Evolutionary conservation across 1,140 invertebrate species (phyloP).

Genomic region (Heliconius melpomene): DNA sequence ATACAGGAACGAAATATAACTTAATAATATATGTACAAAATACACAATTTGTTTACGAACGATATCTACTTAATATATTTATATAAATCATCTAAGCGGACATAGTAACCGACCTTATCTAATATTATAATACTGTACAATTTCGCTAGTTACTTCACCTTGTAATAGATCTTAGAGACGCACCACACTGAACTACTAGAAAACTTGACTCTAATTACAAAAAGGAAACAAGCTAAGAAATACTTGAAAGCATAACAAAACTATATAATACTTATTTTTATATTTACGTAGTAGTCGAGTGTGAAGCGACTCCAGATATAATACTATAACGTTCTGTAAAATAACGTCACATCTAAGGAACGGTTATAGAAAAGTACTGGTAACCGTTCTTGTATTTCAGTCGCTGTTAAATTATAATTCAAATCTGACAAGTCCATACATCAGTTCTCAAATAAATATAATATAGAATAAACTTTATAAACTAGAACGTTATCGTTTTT

Average conservation of each 20-base stretch:
- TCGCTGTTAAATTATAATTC: slow-evolving; percentile 6
- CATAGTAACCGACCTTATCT: slow-evolving; percentile 67
- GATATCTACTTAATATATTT: slow-evolving; percentile 64
- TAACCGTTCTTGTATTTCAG: background rate
- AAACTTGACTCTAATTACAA: slow-evolving; percentile 6
- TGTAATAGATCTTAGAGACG: slow-evolving; percentile 54
- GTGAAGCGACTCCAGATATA: background rate
- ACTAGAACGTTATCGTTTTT: background rate
- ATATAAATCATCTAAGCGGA: slow-evolving; percentile 69
- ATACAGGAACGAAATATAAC: slow-evolving; percentile 79
- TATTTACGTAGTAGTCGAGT: background rate
- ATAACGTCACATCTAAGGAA: slow-evolving; percentile 11
- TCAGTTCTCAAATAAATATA: slow-evolving; percentile 3
- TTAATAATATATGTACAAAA: slow-evolving; percentile 78
- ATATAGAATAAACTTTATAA: background rate
- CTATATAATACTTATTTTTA: slow-evolving; percentile 8
- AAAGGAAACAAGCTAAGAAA: slow-evolving; percentile 5
- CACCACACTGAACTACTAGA: slow-evolving; percentile 28
- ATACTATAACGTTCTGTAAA: slow-evolving; percentile 11
- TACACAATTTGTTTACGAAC: slow-evolving; percentile 68
- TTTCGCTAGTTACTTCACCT: slow-evolving; percentile 73
- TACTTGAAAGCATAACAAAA: slow-evolving; percentile 8
- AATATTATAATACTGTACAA: slow-evolving; percentile 80
- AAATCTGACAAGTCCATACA: slow-evolving; percentile 1
- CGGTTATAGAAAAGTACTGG: background rate